Conservation (phyloP, 2,797 vertebrate genomes). For the Trachops cirrhosus region DNA sequence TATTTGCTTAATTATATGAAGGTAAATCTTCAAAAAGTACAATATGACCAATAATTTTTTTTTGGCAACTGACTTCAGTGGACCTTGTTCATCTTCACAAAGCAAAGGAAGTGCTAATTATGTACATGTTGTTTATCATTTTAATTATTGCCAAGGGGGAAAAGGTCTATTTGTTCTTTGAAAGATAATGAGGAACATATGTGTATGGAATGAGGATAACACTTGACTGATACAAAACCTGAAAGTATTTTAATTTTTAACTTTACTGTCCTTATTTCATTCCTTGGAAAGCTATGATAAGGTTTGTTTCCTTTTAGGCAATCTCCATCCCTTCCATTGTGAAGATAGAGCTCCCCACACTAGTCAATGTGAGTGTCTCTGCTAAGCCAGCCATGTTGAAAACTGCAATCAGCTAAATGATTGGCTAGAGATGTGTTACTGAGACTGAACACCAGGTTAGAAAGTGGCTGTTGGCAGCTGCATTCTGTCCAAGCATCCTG, state of each 20-base stretch:
- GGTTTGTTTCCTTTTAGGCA: slow-evolving; percentile 1
- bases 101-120: not conserved
- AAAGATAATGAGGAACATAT: not conserved
- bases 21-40: not conserved
- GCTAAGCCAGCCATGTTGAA: slow-evolving; percentile 64
- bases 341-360: slow-evolving; percentile 30
- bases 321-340: slow-evolving; percentile 38
- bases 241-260: not conserved
- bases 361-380: slow-evolving; percentile 53
- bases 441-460: not conserved
- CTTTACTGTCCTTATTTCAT: not conserved
- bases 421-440: slow-evolving; percentile 32
- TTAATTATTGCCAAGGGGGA: not conserved
- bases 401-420: slow-evolving; percentile 59
- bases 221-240: not conserved
- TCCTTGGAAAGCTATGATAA: not conserved
- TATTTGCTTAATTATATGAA: not conserved
- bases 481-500: not conserved
- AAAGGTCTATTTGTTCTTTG: not conserved
- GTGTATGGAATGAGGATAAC: not conserved
- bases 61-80: not conserved
- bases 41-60: not conserved
- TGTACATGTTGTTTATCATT: not conserved
- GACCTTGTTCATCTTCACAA: not conserved
- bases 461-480: not conserved